Evolutionary conservation across 1,140 invertebrate genomes (phyloP), one percentile per base, ranked within the genome.

Genomic region (Eupristina koningsbergeri): DNA sequence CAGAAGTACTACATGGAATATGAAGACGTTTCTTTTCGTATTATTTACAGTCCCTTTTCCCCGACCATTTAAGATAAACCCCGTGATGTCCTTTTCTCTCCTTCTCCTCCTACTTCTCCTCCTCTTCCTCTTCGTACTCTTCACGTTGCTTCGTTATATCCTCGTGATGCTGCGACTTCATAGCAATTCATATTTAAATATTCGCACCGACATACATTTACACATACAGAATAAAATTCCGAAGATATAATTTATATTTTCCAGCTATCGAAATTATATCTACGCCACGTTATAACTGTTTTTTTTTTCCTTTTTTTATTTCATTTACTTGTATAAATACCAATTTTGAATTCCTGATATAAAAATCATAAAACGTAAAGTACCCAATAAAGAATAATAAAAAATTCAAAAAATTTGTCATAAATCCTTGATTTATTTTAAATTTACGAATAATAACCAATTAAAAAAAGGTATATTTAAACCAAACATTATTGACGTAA

Each of bases 121-220:
- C n/a, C 58, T 50, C 36, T 75, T 34, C 50, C 58, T 17, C 19
- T 67, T 1, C 45, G 34, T 39, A 26, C 22, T 26, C 6, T 29
- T 45, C 73, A 7, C 34, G 29, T 50, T 29, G 41, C 73, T 74
- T 31, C 45, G 15, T 29, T 69, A 36, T 80, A 31, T 47, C 58
- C 47, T 50, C 63, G n/a, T 45, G 61, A 29, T 17, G 47, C 8
- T 17, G 47, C 8, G 8, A 29, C 39, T 58, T 7, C 39, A 53
- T 34, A 22, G 45, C 11, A 83, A 67, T 83, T 47, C 81, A 83
- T 83, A 83, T 83, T 83, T 83, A 83, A 83, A 77, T 77, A 63
- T 34, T 67, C 39, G 34, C 9, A 19, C 39, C 39, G 15, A 13
- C 9, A 71, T 36, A 71, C 36, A 31, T 22, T 6, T 41, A n/a